Conservation (phyloP, 2,113 vertebrate species). For the Corythornis madagascariensis region DNA sequence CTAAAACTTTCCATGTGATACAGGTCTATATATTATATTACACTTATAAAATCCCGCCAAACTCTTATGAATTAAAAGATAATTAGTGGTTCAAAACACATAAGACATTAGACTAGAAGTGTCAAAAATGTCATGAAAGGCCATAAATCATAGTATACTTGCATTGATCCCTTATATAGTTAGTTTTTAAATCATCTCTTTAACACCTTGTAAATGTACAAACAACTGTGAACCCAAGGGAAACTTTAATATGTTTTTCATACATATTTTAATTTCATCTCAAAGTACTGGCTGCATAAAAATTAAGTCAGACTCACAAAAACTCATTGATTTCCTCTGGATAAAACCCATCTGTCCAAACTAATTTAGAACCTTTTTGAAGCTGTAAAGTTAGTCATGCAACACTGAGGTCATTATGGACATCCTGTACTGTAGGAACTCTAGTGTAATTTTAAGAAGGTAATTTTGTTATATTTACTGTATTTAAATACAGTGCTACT, state of each 20-base stretch:
- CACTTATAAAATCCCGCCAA: slow-evolving; percentile 80
- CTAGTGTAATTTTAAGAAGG: slow-evolving; percentile 81
- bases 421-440: slow-evolving; percentile 78
- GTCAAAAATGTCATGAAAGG: slow-evolving; percentile 88
- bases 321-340: slow-evolving; percentile 88
- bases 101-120: slow-evolving; percentile 81
- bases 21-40: slow-evolving; percentile 78
- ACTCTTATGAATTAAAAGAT: slow-evolving; percentile 89
- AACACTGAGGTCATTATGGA: slow-evolving; percentile 85
- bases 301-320: slow-evolving; percentile 88
- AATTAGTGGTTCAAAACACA: slow-evolving; percentile 88
- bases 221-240: slow-evolving; percentile 81
- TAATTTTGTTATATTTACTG: slow-evolving; percentile 88
- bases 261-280: slow-evolving; percentile 93
- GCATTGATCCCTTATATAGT: slow-evolving; percentile 80
- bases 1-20: slow-evolving; percentile 73
- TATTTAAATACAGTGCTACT: slow-evolving; percentile 86
- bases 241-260: slow-evolving; percentile 91
- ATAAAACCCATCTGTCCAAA: slow-evolving; percentile 88
- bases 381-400: slow-evolving; percentile 78
- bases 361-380: slow-evolving; percentile 83
- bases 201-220: slow-evolving; percentile 84
- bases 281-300: slow-evolving; percentile 83
- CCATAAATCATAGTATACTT: slow-evolving; percentile 88
- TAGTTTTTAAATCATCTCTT: slow-evolving; percentile 85